phyloP scores from a whole-genome alignment of 2,797 vertebrate species.

The Molothrus aeneus region DNA sequence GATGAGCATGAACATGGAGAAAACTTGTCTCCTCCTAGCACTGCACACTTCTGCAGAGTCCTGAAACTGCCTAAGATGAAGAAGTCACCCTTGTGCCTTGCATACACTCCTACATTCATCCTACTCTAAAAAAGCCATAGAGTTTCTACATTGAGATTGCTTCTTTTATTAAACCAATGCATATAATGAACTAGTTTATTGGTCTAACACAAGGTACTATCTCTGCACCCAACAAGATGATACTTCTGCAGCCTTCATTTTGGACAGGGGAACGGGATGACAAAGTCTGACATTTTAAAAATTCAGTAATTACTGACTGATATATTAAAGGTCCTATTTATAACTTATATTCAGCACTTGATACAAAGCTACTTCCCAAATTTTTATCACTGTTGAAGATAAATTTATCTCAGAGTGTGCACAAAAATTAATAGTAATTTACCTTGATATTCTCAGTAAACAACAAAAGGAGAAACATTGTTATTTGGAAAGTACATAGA shows the following conservation, averaged over 20 bases:
- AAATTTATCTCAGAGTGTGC: background rate
- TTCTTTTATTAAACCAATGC: background rate
- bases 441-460: background rate
- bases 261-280: background rate
- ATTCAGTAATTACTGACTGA: background rate
- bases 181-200: background rate
- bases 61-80: background rate
- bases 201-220: background rate
- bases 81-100: background rate
- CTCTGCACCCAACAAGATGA: background rate
- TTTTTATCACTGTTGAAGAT: background rate
- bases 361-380: background rate
- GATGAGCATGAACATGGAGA: accelerated
- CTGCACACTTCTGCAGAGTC: background rate
- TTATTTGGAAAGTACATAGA: background rate
- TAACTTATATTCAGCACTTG: background rate
- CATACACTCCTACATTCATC: background rate
- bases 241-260: background rate
- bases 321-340: background rate
- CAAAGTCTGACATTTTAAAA: background rate
- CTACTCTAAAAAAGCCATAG: background rate
- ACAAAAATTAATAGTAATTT: background rate
- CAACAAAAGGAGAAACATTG: background rate
- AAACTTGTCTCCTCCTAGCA: background rate
- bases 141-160: background rate